Percentiles rank a stretch among this genome's conserved stretches.
Evolutionary conservation across 2,113 vertebrate species (phyloP).

Genomic region (Burhinus bistriatus): DNA sequence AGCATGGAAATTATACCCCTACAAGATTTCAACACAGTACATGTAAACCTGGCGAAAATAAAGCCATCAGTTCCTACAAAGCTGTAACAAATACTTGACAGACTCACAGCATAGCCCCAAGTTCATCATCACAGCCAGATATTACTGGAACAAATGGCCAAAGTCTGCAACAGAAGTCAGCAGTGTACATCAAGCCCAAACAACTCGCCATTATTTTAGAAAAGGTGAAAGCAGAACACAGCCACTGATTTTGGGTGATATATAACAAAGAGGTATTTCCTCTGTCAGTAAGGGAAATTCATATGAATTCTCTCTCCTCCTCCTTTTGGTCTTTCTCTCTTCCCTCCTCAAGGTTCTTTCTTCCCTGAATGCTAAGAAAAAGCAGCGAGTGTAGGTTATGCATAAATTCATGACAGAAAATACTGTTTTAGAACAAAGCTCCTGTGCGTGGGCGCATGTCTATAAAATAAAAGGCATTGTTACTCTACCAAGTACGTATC

Average conservation of each 20-base stretch:
- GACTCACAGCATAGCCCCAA: neutral
- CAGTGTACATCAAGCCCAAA: neutral
- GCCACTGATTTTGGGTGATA: neutral
- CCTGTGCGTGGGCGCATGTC: slow-evolving; percentile 57
- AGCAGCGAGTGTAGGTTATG: neutral
- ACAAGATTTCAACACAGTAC: neutral
- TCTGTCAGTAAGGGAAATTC: neutral
- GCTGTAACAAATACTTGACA: slow-evolving; percentile 6
- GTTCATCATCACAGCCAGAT: slow-evolving; percentile 7
- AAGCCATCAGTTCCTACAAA: neutral
- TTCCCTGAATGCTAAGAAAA: neutral
- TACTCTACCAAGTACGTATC: slow-evolving; percentile 52
- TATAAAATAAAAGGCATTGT: slow-evolving; percentile 72
- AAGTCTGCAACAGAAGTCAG: slow-evolving; percentile 24
- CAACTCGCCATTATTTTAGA: neutral
- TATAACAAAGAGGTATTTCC: neutral
- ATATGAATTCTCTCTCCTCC: neutral
- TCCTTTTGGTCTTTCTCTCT: neutral
- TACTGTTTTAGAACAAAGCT: slow-evolving; percentile 69
- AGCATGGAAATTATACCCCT: neutral
- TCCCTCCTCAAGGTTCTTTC: neutral
- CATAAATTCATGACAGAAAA: slow-evolving; percentile 61
- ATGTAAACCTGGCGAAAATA: neutral
- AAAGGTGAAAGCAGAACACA: neutral
- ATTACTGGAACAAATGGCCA: neutral